phyloP scores from a whole-genome alignment of 2,888 invertebrate genomes.

The Lasioglossum calceatum region DNA sequence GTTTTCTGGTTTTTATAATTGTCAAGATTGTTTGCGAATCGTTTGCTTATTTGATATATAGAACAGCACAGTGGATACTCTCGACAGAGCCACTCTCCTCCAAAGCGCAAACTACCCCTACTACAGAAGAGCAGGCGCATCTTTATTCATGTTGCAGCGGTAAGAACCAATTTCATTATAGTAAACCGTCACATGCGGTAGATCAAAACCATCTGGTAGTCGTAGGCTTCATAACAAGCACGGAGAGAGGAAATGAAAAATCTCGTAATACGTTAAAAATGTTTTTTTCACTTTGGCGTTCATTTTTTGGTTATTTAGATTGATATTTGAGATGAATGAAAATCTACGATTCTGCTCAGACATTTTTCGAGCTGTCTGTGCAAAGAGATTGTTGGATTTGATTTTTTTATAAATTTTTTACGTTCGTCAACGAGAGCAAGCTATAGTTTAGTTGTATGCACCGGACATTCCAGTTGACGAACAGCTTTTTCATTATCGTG shows the following conservation, averaged over 20 bases:
- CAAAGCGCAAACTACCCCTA: neutral
- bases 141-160: conserved; percentile 4
- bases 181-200: neutral
- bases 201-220: neutral
- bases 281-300: neutral
- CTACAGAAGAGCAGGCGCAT: conserved; percentile 1
- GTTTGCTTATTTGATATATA: neutral
- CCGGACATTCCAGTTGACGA: neutral
- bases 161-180: conserved; percentile 11
- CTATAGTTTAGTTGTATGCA: neutral
- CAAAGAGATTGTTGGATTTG: neutral
- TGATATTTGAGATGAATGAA: no score
- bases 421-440: neutral
- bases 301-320: no score
- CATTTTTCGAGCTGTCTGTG: neutral
- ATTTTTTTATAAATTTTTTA: neutral
- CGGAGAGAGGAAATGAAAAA: neutral
- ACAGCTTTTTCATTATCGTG: neutral
- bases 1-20: neutral
- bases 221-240: neutral
- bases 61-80: neutral
- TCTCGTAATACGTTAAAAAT: neutral
- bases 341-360: neutral
- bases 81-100: neutral
- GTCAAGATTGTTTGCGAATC: neutral